A percentile compares a stretch with the other conserved stretches of the same genome.
These are phyloP conservation scores for Melinaea menophilus DNA, from an alignment of 2,888 invertebrate genomes.

Conservation along the genomic window DNA sequence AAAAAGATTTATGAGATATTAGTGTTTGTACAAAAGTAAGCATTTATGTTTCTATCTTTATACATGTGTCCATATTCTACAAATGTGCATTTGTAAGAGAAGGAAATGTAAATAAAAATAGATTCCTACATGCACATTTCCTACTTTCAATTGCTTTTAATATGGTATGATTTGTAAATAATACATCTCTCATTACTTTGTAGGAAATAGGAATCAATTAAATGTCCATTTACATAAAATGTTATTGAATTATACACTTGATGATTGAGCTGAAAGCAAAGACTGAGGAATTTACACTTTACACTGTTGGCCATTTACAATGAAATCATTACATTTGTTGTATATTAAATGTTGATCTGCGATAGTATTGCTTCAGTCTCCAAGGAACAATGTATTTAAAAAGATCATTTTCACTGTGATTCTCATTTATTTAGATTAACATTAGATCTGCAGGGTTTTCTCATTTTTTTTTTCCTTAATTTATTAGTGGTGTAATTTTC, in stretches of 20 bases:
- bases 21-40: background rate
- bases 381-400: constrained; percentile 33
- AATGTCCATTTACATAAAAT: constrained; percentile 12
- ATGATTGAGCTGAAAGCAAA: constrained; percentile 37
- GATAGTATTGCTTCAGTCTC: constrained; percentile 36
- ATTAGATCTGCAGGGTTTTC: constrained; percentile 19
- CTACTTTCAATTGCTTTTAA: background rate
- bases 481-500: constrained; percentile 37
- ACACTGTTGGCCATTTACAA: constrained; percentile 40
- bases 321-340: constrained; percentile 35
- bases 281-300: constrained; percentile 65
- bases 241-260: constrained; percentile 32
- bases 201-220: background rate
- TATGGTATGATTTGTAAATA: background rate
- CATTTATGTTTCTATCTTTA: background rate
- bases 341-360: constrained; percentile 43
- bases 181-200: no score
- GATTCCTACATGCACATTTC: constrained; percentile 2
- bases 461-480: constrained; percentile 13
- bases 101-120: constrained; percentile 1
- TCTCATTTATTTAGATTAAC: constrained; percentile 20
- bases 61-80: no score
- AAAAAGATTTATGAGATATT: background rate
- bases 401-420: constrained; percentile 18
- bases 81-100: constrained; percentile 3